These are phyloP conservation scores for Ellobius talpinus DNA, from an alignment of 2,113 vertebrate species.

Conservation along the genomic window DNA sequence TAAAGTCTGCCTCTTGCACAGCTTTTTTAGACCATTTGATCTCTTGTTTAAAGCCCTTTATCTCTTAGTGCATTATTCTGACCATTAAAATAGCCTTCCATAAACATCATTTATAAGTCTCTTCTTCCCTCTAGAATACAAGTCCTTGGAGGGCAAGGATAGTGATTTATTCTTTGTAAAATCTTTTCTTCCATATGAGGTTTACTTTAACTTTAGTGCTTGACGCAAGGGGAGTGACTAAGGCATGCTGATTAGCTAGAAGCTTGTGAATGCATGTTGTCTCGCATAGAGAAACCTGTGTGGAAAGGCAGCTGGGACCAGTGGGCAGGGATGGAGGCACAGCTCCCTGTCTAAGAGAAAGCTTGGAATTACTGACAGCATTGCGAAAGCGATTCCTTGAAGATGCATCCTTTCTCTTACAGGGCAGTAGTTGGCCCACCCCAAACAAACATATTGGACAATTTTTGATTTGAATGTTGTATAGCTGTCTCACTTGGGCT, in stretches of 20 bases:
- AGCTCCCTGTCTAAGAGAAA: neutral
- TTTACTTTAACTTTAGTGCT: neutral
- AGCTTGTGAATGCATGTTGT: neutral
- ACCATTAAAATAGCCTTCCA: neutral
- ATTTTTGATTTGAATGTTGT: neutral
- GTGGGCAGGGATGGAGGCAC: neutral
- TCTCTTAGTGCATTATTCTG: neutral
- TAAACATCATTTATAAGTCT: slow-evolving; percentile 15
- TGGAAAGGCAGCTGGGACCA: neutral
- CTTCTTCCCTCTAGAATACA: neutral
- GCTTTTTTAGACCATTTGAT: neutral
- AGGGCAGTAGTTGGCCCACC: neutral
- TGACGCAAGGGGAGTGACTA: neutral
- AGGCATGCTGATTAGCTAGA: neutral
- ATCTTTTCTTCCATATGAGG: neutral
- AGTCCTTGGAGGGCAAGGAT: neutral
- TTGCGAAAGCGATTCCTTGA: neutral
- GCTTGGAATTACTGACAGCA: neutral
- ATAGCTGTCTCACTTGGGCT: neutral
- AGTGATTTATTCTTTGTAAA: neutral
- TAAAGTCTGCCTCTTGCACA: slow-evolving; percentile 4
- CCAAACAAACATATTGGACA: neutral
- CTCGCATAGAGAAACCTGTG: neutral
- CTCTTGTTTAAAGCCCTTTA: neutral
- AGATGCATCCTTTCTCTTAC: neutral